Evolutionary conservation across 1,140 invertebrate species (phyloP).

Genomic region (Neodiprion lecontei): DNA sequence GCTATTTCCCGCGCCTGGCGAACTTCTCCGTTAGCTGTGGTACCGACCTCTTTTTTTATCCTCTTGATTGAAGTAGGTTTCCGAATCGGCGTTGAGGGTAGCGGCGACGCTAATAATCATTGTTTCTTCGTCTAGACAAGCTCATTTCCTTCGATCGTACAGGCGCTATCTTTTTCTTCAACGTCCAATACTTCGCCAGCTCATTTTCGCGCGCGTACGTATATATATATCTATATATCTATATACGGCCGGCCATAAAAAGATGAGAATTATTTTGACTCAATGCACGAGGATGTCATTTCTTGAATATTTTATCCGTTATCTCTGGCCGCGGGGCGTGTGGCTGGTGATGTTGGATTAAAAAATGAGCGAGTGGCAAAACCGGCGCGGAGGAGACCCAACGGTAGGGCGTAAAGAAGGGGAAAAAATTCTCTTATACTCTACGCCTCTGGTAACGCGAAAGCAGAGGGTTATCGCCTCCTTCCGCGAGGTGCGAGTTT

Average conservation of each 20-base stretch:
- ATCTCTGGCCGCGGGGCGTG: neutral
- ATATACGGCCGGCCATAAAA: no score
- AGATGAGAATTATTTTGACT: no score
- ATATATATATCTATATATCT: no score
- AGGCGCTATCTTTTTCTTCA: no score
- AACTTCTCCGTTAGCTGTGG: neutral
- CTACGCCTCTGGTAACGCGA: neutral
- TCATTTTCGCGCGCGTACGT: no score
- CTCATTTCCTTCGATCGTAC: no score
- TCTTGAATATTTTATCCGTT: conserved; percentile 8
- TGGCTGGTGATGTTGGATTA: conserved; percentile 5
- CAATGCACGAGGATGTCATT: neutral
- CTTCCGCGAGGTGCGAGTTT: neutral
- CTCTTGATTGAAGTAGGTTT: no score
- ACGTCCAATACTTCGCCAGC: no score
- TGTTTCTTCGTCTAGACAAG: no score
- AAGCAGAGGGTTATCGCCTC: neutral
- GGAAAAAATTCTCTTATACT: neutral
- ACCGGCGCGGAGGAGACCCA: neutral
- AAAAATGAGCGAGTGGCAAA: neutral
- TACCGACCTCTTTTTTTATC: no score
- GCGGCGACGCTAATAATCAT: no score
- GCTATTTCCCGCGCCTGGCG: neutral
- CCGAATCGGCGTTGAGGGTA: no score
- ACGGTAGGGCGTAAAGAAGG: neutral